A percentile compares a stretch with the other conserved stretches of the same genome.
Conservation (phyloP, 1,140 invertebrate species). For the Pteromalus puparum region DNA sequence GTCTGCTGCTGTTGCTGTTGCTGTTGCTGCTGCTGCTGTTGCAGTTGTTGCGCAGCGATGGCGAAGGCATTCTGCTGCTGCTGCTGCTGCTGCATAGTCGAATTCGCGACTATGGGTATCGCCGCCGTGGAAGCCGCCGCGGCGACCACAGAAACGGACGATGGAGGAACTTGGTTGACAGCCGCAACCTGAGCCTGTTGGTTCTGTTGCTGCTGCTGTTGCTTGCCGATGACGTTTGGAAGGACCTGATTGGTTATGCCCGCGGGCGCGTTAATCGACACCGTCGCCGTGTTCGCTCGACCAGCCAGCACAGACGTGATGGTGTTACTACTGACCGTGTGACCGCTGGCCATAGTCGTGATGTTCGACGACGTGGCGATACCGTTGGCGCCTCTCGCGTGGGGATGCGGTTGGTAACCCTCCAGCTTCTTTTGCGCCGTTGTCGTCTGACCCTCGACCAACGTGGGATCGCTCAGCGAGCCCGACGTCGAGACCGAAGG, state of each 20-base stretch:
- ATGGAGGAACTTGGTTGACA: constrained; percentile 56
- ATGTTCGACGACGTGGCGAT: constrained; percentile 69
- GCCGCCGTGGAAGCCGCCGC: background rate
- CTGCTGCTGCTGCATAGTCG: constrained; percentile 36
- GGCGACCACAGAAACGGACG: constrained; percentile 53
- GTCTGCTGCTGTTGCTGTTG: constrained; percentile 45
- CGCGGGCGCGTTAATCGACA: constrained; percentile 81
- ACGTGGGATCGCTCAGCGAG: constrained; percentile 12
- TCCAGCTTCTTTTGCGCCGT: constrained; percentile 37
- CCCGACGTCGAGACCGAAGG: constrained; percentile 37
- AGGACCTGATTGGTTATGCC: constrained; percentile 68
- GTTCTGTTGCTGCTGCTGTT: constrained; percentile 58
- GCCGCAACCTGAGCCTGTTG: background rate
- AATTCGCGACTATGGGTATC: constrained; percentile 28
- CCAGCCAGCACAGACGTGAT: constrained; percentile 86
- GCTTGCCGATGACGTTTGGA: constrained; percentile 61
- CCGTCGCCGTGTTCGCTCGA: constrained; percentile 83
- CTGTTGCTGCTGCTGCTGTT: constrained; percentile 46
- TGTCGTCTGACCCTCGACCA: constrained; percentile 53
- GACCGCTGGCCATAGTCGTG: constrained; percentile 86
- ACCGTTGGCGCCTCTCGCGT: constrained; percentile 63
- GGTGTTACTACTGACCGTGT: constrained; percentile 83
- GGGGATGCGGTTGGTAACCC: constrained; percentile 67
- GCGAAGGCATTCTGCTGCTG: constrained; percentile 40
- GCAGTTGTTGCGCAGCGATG: constrained; percentile 26